Evolutionary conservation across 1,140 invertebrate species (phyloP).

Genomic region (Diuraphis noxia): DNA sequence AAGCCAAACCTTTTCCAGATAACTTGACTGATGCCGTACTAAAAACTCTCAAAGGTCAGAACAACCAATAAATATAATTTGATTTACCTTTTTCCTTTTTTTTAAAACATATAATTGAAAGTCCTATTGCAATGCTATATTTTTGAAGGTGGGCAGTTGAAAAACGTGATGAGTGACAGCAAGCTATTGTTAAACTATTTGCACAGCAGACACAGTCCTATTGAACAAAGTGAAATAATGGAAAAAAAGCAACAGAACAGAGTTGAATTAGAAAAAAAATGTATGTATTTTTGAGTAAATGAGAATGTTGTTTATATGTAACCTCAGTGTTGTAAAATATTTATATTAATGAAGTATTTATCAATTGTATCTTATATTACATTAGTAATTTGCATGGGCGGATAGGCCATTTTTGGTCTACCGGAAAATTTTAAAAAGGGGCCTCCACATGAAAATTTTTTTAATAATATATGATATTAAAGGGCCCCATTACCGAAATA

Average conservation of each 20-base stretch:
- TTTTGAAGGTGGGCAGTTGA: neutral
- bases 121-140: neutral
- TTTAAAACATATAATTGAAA: neutral
- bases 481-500: too few species aligned
- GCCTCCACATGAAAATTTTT: too few species aligned
- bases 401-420: too few species aligned
- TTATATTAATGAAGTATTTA: neutral
- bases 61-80: neutral
- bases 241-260: neutral
- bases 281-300: constrained; percentile 18
- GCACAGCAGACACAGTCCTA: constrained; percentile 13
- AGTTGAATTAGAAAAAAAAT: constrained; percentile 27
- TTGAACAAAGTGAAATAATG: neutral
- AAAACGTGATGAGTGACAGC: neutral
- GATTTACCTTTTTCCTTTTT: too few species aligned
- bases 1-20: neutral
- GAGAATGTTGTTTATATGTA: neutral
- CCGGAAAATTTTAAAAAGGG: too few species aligned
- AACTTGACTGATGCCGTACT: neutral
- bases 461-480: too few species aligned
- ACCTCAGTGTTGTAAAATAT: neutral
- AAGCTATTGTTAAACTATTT: constrained; percentile 16
- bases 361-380: neutral
- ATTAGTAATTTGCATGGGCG: too few species aligned
- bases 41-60: constrained; percentile 1